Evolutionary conservation across 2,888 invertebrate genomes (phyloP), one percentile per base, ranked within the genome.

Genomic region (Cheilosia scutellata): DNA sequence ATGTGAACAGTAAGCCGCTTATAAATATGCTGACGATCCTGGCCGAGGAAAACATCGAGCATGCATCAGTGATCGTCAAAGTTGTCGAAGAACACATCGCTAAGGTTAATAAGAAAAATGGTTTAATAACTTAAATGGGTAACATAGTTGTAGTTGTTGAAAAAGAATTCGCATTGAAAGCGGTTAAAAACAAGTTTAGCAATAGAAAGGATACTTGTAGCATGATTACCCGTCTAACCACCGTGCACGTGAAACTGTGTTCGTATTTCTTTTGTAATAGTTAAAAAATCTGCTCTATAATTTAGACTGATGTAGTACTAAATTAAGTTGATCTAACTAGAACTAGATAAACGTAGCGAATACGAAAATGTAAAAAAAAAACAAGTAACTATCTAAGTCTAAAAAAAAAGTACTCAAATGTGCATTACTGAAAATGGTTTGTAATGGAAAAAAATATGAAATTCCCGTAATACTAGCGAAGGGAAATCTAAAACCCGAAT

Each of bases 11-110:
- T 94, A 99, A 99, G 93, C 99, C 98, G 11, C 94, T 98, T 83
- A 99, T 99, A 93, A 99, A 98, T 93, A 97, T 98, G 95, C 94
- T 99, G 90, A 99, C 99, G 37, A 98, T 99, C 95, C 94, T 99
- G 90, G 99, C 99, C 7, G 99, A 99, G 93, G 99, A 99, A 93
- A 97, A 98, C 93, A 94, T 96, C 90, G 96, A 96, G 91, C 96
- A 96, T 93, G 98, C 99, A 71, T 94, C 95, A 88, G 95, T 96
- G 90, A 98, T 99, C 92, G 99, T 99, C 90, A 95, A 96, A 94
- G 97, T 97, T 79, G 98, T 99, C 93, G 98, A 98, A 94, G 95
- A 95, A 92, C 98, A 98, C 94, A 96, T 99, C 92, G 95, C 96
- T 94, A 96, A 97, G 97, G 99, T 99, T 91, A 92, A 86, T 95